A percentile compares a stretch with the other conserved stretches of the same genome.
phyloP scores from a whole-genome alignment of 2,888 invertebrate species.

The Crematogaster levior region DNA sequence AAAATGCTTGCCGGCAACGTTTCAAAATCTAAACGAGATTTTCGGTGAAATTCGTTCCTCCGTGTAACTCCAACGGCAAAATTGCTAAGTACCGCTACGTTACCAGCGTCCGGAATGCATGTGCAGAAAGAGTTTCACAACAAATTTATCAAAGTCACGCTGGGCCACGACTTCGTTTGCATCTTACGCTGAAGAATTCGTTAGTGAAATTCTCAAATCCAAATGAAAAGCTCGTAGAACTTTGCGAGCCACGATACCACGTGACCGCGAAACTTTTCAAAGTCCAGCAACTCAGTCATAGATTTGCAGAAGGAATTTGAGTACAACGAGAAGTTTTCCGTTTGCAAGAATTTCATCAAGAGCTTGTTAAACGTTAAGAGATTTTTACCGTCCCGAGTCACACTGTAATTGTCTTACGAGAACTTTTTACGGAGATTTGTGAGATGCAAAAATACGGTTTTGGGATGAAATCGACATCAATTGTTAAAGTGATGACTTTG shows the following conservation, averaged over 20 bases:
- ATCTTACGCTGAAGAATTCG: slow-evolving; percentile 56
- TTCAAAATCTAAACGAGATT: slow-evolving; percentile 40
- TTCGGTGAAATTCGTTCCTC: slow-evolving; percentile 36
- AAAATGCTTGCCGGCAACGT: slow-evolving; percentile 26
- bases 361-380: slow-evolving; percentile 39
- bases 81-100: slow-evolving; percentile 34
- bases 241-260: slow-evolving; percentile 41
- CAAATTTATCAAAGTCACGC: slow-evolving; percentile 50
- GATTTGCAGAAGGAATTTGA: slow-evolving; percentile 46
- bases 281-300: slow-evolving; percentile 47
- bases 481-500: not conserved
- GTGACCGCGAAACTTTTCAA: slow-evolving; percentile 50
- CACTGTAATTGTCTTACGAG: slow-evolving; percentile 4
- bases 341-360: slow-evolving; percentile 50
- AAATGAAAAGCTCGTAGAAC: slow-evolving; percentile 63
- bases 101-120: slow-evolving; percentile 35
- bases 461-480: not conserved
- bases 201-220: slow-evolving; percentile 58
- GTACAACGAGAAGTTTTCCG: slow-evolving; percentile 47
- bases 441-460: not conserved
- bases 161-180: slow-evolving; percentile 38
- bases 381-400: slow-evolving; percentile 38
- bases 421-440: not conserved
- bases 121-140: slow-evolving; percentile 47
- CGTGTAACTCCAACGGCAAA: slow-evolving; percentile 25